phyloP scores from a whole-genome alignment of 2,797 vertebrate genomes.

The Acanthornis magna region DNA sequence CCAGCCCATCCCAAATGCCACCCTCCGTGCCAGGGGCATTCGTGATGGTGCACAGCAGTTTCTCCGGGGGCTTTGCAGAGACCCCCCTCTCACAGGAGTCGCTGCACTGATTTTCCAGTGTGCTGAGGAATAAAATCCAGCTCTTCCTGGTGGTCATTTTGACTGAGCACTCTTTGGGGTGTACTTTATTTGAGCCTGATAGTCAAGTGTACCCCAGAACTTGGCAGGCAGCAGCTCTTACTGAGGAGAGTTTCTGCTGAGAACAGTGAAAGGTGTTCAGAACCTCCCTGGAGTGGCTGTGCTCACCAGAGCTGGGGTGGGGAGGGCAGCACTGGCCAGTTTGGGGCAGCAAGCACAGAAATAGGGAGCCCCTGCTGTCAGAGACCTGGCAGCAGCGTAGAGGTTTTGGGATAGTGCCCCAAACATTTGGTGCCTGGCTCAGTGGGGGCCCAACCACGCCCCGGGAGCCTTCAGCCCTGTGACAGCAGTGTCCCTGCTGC shows the following conservation, averaged over 20 bases:
- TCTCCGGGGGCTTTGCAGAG: neutral
- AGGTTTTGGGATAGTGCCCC: neutral
- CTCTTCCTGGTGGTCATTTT: neutral
- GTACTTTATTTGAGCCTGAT: neutral
- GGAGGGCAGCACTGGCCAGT: neutral
- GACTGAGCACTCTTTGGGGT: neutral
- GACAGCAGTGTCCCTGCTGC: neutral
- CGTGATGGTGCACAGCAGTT: accelerated
- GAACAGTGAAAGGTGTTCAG: neutral
- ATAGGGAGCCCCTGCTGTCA: neutral
- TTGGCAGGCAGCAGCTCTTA: neutral
- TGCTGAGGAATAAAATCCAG: neutral
- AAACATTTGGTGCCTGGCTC: neutral
- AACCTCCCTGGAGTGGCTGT: neutral
- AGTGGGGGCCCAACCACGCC: accelerated
- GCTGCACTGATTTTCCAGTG: neutral
- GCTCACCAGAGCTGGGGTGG: neutral
- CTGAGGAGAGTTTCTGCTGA: neutral
- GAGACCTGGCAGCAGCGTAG: accelerated
- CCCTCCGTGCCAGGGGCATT: neutral
- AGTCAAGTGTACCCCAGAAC: neutral
- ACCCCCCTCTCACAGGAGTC: accelerated
- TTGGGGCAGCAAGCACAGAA: neutral
- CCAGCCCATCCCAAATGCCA: neutral
- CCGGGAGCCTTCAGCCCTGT: accelerated